Conservation (phyloP, 2,797 vertebrate species). For the Kryptolebias ocellatus region DNA sequence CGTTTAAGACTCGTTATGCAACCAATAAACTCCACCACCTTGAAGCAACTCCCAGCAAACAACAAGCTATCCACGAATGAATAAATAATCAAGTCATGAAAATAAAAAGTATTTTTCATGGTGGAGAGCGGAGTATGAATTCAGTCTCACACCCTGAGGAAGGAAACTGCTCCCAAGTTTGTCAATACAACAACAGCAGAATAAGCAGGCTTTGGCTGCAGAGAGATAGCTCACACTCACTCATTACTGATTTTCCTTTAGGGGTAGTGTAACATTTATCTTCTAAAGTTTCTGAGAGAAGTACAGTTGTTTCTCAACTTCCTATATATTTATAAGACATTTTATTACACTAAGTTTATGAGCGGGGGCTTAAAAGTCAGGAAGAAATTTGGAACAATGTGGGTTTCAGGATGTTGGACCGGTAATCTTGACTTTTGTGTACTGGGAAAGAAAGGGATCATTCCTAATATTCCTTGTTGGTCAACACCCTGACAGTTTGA, state of each 20-base stretch:
- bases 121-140: conserved; percentile 10
- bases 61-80: conserved; percentile 7
- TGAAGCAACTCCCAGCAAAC: not conserved
- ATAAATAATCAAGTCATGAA: conserved; percentile 11
- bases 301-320: not conserved
- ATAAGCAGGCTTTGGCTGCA: not conserved
- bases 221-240: not conserved
- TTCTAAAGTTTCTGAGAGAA: not conserved
- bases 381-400: not conserved
- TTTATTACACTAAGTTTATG: not conserved
- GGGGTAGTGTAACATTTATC: not conserved
- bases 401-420: not conserved
- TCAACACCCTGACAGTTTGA: too few species aligned
- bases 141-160: conserved; percentile 11
- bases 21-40: not conserved
- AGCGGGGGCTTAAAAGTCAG: too few species aligned
- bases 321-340: not conserved
- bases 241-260: not conserved
- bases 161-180: conserved; percentile 1
- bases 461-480: too few species aligned
- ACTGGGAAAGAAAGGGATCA: too few species aligned
- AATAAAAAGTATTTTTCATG: not conserved
- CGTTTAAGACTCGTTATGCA: conserved; percentile 9
- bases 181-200: conserved; percentile 4
- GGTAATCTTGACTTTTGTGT: too few species aligned